Base-by-base conservation (phyloP, 2,888 invertebrate species). In the Apoda limacodes region DNA sequence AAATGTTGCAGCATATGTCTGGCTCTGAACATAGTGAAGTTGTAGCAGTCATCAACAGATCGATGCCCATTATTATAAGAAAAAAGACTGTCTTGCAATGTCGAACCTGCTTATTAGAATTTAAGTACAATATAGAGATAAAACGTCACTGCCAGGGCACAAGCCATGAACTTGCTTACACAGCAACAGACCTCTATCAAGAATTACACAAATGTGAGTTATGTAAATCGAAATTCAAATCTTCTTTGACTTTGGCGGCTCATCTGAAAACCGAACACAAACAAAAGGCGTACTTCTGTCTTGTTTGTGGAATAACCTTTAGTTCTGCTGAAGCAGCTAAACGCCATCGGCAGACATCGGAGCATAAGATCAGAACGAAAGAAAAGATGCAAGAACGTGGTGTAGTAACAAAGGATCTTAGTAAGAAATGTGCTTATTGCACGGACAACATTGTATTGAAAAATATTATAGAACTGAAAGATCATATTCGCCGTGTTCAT, bases 61-160 rank as follows among this genome's bases (percentile, higher is more conserved):
- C 92, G 0, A 89, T 92, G 53, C 92, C 93, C 2, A 88, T 92
- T 27, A 84, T 88, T 15, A 88, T 93, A 34, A 83, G 88, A 39
- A 88, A 88, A 51, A 85, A 87, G 35, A 76, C 82, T 2, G 72
- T 82, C 0, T 59, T 90, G 3, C 65, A 72, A 37, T 95, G 95
- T 57, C 66, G 65, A 2, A 83, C 83, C 11, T 95, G 95, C 57
- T 58, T 60, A 6, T 75, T 84, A 50, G 74, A 82, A 20, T 95
- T 94, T 56, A 82, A 87, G 9, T 89, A 88, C 52, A 93, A 93
- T 41, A 76, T 89, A 6, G 89, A 92, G 57, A 62, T 93, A 17
- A 84, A 88, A 28, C 61, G 80, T 7, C 90, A 90, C 53, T 70
- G 82, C 45, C 47, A 70, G 43, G 60, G 60, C 45, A 83, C 66